Evolutionary conservation across 2,888 invertebrate genomes (phyloP).

Genomic region (Dyspetes luteomarginatus): DNA sequence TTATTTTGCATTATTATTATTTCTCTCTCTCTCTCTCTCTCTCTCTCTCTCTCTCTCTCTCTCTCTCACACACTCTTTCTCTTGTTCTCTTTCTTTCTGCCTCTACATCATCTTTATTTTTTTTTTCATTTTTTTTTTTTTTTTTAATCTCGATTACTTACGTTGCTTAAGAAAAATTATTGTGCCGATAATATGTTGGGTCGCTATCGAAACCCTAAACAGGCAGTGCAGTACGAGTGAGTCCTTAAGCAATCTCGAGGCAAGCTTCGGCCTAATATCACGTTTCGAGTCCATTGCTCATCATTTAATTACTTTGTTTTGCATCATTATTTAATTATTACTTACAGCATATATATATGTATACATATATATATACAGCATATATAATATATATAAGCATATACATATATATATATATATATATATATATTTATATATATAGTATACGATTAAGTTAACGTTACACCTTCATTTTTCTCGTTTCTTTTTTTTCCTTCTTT

Average conservation of each 20-base stretch:
- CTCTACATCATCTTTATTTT: constrained; percentile 9
- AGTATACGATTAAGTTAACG: constrained; percentile 78
- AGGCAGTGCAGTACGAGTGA: constrained; percentile 83
- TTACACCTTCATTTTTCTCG: too few species aligned
- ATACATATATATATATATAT: constrained; percentile 32
- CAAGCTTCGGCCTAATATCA: constrained; percentile 84
- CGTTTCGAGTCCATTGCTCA: constrained; percentile 83
- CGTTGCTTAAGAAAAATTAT: constrained; percentile 83
- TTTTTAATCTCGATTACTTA: constrained; percentile 71
- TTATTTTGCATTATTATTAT: constrained; percentile 44
- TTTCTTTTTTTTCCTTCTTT: too few species aligned
- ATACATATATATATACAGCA: constrained; percentile 6
- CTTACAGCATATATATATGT: constrained; percentile 72
- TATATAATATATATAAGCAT: constrained; percentile 32
- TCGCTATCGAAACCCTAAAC: constrained; percentile 83
- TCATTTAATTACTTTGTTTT: constrained; percentile 76
- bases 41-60: not conserved
- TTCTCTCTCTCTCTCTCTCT: not conserved
- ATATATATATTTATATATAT: constrained; percentile 35
- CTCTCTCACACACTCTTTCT: not conserved
- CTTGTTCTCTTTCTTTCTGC: constrained; percentile 21
- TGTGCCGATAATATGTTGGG: constrained; percentile 83
- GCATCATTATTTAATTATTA: constrained; percentile 74
- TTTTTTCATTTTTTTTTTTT: constrained; percentile 58
- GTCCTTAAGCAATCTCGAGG: constrained; percentile 83